phyloP scores from a whole-genome alignment of 2,888 invertebrate genomes.

The Prosopocoilus inquinatus region DNA sequence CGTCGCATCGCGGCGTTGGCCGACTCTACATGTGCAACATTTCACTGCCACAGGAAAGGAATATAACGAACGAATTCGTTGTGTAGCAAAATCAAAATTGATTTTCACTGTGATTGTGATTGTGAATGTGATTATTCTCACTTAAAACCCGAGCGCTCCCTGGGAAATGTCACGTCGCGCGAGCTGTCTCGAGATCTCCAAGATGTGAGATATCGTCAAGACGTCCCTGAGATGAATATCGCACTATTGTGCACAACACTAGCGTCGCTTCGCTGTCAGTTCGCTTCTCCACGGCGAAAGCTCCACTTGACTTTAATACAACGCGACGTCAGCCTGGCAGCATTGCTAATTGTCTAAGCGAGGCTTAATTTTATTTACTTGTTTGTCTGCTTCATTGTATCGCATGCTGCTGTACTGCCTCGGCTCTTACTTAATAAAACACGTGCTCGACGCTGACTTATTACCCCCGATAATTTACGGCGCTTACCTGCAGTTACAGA shows the following conservation, averaged over 20 bases:
- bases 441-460: not conserved
- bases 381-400: constrained; percentile 1
- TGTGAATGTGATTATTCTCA: not conserved
- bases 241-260: constrained; percentile 2
- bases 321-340: not conserved
- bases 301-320: constrained; percentile 2
- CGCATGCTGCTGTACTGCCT: not conserved
- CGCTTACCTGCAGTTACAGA: no score
- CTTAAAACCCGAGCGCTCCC: not conserved
- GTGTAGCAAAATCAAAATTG: no score
- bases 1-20: not conserved
- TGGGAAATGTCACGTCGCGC: constrained; percentile 3
- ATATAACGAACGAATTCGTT: no score
- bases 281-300: not conserved
- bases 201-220: not conserved
- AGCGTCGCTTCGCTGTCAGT: constrained; percentile 1
- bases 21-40: not conserved
- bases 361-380: constrained; percentile 1
- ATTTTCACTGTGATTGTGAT: not conserved
- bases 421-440: not conserved
- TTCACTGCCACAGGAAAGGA: not conserved
- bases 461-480: not conserved
- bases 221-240: constrained; percentile 2
- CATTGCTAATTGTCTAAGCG: constrained; percentile 1
- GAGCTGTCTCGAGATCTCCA: not conserved